Base-by-base conservation (phyloP, 1,140 invertebrate genomes). In the Philotrypesis tridentata region DNA sequence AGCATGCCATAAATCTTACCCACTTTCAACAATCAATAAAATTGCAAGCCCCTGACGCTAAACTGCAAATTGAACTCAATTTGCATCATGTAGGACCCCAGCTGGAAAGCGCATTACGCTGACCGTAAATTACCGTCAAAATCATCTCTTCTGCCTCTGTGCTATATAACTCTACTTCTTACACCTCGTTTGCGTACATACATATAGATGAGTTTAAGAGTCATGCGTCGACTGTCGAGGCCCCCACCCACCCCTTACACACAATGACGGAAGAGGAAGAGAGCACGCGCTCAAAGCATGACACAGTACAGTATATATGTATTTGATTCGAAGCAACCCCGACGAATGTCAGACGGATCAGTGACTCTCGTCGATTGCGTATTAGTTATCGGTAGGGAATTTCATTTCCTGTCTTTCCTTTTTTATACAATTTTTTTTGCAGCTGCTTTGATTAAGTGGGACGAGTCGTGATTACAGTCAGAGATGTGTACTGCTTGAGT, bases 241-340 rank as follows among this genome's bases (percentile, higher is more conserved):
- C 7, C 48, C 48, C 48, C 48, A 55, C 48, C 48, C 48, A 55
- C 48, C 48, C 48, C 21, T 17, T n/a, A 11, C 40, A 0, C 48
- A n/a, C 48, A 55, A 65, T 12, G 68, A 21, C 27, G 68, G 31
- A 71, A 37, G 27, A 71, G 27, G n/a, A 31, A 71, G 68, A 33
- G 29, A 73, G 40, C 71, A 73, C 71, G 71, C 71, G 71, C 71
- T 73, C 71, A 4, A 9, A 73, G 23, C 71, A 48, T 73, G 71
- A 73, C 71, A 73, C 17, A 11, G 71, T 33, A 29, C 5, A 21
- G 27, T 7, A 33, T 29, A 63, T 14, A 23, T 63, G 23, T 63
- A 17, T n/a, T 27, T 27, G 61, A 55, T 17, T 55, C 5, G 48
- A 55, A 1, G 3, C 21, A 55, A 65, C 61, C 25, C 11, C 25